Evolutionary conservation across 2,797 vertebrate species (phyloP).

Genomic region (Tragopan temminckii): DNA sequence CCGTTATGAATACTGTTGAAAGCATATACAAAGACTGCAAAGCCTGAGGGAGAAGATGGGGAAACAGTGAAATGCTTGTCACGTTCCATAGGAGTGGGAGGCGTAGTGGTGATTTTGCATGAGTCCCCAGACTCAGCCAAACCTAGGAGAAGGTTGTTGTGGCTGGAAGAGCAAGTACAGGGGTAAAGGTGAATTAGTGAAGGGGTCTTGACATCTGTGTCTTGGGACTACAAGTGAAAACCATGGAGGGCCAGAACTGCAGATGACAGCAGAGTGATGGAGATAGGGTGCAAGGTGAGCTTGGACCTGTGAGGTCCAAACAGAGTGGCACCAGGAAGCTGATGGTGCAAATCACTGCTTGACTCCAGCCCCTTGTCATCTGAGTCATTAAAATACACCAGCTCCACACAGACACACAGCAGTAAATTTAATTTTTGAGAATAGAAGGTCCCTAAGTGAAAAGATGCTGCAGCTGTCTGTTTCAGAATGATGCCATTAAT

Average conservation of each 20-base stretch:
- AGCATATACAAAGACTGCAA: neutral
- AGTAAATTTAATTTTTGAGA: conserved; percentile 20
- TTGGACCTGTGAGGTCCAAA: neutral
- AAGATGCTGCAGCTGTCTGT: conserved; percentile 39
- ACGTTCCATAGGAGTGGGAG: neutral
- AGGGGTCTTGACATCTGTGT: conserved; percentile 15
- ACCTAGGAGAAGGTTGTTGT: neutral
- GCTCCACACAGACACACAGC: neutral
- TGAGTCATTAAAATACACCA: neutral
- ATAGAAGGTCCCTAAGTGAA: neutral
- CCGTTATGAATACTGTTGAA: neutral
- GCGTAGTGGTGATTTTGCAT: neutral
- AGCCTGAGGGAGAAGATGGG: neutral
- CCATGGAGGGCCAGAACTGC: neutral
- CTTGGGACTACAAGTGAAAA: neutral
- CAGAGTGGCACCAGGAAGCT: neutral
- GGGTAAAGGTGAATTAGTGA: neutral
- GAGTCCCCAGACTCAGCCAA: neutral
- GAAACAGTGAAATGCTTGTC: neutral
- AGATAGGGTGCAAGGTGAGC: neutral
- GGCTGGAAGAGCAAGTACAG: neutral
- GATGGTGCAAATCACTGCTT: neutral
- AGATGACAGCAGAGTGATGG: neutral
- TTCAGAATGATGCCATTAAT: conserved; percentile 1
- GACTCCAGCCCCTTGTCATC: neutral